Conservation (phyloP, 2,888 invertebrate species). For the Thecocarcelia acutangulata region DNA sequence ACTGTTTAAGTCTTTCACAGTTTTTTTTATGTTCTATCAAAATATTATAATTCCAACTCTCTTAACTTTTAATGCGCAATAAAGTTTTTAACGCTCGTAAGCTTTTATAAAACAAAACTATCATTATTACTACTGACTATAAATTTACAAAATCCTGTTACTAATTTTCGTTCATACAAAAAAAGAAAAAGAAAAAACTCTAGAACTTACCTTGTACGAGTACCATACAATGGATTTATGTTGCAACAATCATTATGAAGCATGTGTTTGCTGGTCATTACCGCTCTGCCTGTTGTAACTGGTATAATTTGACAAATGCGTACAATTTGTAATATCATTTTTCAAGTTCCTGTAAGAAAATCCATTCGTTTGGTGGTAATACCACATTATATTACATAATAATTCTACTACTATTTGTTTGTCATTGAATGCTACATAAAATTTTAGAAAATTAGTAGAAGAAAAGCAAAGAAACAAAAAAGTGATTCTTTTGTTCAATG, state of each 20-base stretch:
- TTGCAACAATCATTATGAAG: conserved; percentile 43
- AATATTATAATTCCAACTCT: conserved; percentile 37
- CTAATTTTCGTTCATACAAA: conserved; percentile 19
- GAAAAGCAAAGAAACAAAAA: background rate
- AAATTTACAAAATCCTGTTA: conserved; percentile 53
- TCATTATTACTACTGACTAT: conserved; percentile 50
- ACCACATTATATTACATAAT: conserved; percentile 66
- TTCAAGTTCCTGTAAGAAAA: conserved; percentile 74
- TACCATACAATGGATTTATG: conserved; percentile 4
- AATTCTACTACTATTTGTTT: conserved; percentile 53
- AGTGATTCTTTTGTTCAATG: conserved; percentile 6
- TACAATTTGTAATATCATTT: conserved; percentile 81
- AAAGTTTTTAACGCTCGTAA: conserved; percentile 33
- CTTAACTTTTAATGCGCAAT: conserved; percentile 44
- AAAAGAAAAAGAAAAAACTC: background rate
- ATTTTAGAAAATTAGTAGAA: conserved; percentile 16
- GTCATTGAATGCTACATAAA: conserved; percentile 55
- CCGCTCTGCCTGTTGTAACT: background rate
- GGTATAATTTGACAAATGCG: conserved; percentile 79
- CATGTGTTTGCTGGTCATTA: conserved; percentile 15
- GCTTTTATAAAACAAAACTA: conserved; percentile 29
- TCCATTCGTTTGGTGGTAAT: conserved; percentile 62
- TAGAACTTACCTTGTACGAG: background rate
- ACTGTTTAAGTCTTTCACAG: no score
- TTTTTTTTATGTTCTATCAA: conserved; percentile 30